A percentile compares a stretch with the other conserved stretches of the same genome.
These are phyloP conservation scores for Pionites leucogaster DNA, from an alignment of 2,113 vertebrate genomes.

Conservation along the genomic window DNA sequence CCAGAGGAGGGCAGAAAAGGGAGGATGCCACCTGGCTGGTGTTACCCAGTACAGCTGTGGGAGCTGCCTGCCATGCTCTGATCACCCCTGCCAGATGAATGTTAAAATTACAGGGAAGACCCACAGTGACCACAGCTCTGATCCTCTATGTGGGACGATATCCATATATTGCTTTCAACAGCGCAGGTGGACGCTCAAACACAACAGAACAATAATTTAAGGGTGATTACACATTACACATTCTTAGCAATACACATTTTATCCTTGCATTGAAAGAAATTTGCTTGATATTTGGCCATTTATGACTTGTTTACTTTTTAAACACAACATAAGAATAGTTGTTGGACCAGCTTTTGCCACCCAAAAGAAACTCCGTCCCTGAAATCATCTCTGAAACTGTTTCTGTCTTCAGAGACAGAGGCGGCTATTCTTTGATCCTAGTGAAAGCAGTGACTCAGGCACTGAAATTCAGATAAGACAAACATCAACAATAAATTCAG, in stretches of 20 bases:
- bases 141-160: background rate
- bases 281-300: background rate
- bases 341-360: constrained; percentile 12
- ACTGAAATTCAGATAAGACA: background rate
- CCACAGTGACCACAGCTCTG: background rate
- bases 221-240: rapidly evolving
- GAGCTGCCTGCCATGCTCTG: background rate
- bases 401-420: constrained; percentile 20
- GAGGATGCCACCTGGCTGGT: background rate
- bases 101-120: background rate
- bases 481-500: background rate
- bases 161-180: rapidly evolving
- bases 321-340: background rate
- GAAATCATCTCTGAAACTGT: background rate
- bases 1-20: background rate
- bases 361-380: constrained; percentile 16
- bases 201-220: background rate
- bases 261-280: background rate
- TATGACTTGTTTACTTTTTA: background rate
- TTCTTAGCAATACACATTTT: background rate
- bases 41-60: background rate
- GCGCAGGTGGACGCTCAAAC: background rate
- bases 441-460: background rate
- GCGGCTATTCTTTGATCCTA: background rate
- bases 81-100: background rate